These are phyloP conservation scores for Pavo muticus DNA, from an alignment of 2,113 vertebrate species.

Conservation along the genomic window DNA sequence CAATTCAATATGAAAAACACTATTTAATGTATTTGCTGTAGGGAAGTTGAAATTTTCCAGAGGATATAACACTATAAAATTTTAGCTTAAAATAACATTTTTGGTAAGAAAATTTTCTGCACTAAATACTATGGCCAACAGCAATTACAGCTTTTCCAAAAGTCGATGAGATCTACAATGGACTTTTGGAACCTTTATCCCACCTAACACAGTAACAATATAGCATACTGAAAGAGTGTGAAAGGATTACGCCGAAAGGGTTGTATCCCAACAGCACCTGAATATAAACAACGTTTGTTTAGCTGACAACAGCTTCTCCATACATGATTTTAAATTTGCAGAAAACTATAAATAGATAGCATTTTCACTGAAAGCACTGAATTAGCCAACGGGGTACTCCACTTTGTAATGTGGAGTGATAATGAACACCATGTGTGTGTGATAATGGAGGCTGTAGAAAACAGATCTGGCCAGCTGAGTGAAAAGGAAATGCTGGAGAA, in stretches of 20 bases:
- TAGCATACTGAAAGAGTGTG: not conserved
- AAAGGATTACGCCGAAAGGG: slow-evolving; percentile 42
- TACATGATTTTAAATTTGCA: slow-evolving; percentile 32
- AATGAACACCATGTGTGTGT: slow-evolving; percentile 80
- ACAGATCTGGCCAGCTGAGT: slow-evolving; percentile 62
- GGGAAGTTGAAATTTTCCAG: slow-evolving; percentile 58
- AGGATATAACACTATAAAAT: slow-evolving; percentile 29
- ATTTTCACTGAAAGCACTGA: slow-evolving; percentile 72
- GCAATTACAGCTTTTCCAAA: slow-evolving; percentile 28
- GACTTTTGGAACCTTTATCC: slow-evolving; percentile 24
- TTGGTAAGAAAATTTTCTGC: slow-evolving; percentile 15
- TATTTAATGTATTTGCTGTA: not conserved
- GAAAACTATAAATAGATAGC: slow-evolving; percentile 58
- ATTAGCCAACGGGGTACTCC: slow-evolving; percentile 72
- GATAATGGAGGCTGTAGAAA: slow-evolving; percentile 71
- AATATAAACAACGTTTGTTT: slow-evolving; percentile 47
- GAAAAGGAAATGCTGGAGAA: slow-evolving; percentile 69
- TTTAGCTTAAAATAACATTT: not conserved
- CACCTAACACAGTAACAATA: slow-evolving; percentile 5
- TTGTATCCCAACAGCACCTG: slow-evolving; percentile 52
- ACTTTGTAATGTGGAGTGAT: slow-evolving; percentile 73
- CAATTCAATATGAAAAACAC: not conserved
- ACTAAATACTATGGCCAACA: not conserved
- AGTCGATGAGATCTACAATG: slow-evolving; percentile 14
- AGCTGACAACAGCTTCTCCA: slow-evolving; percentile 57